Evolutionary conservation across 2,797 vertebrate species (phyloP), one percentile per base, ranked within the genome.

Genomic region (Limosa lapponica): DNA sequence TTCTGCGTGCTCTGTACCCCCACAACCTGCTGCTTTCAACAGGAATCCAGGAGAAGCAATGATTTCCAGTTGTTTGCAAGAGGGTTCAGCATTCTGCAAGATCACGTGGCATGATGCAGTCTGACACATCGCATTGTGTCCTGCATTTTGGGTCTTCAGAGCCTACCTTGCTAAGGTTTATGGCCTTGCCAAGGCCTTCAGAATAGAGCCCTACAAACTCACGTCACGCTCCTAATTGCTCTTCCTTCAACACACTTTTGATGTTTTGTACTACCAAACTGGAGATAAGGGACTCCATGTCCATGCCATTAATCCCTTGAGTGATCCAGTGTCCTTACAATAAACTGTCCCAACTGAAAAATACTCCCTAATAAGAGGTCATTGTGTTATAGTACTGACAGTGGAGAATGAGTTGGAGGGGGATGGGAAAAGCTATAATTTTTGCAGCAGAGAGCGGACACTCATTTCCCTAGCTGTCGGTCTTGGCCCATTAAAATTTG

Each of bases 391-490:
- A 51, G 74, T 57, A 46, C 73, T 77, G 90, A 11, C 92, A 71
- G 90, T 24, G 81, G 67, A 54, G 67, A 87, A 54, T 73, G 95
- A 65, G 59, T 39, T 57, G 67, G 66, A 78, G 93, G 94, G 89
- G 89, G 94, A 54, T 69, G 93, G 93, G 48, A 17, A 57, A 24
- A 71, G 93, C 95, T n/a, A 8, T 80, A 87, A 95, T 77, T 95
- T 96, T 89, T 70, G 93, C 73, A 51, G 89, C 75, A 37, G 32
- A 69, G 79, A 84, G 82, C 61, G 7, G 86, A 52, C 96, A 41
- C 96, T 97, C 97, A 93, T 97, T 97, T 97, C 95, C 96, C 96
- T 70, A n/a, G 18, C 97, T 95, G 96, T 92, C 88, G 51, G 96
- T 96, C 87, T 93, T 96, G 97, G 94, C 92, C 95, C 92, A 84